phyloP scores from a whole-genome alignment of 2,113 vertebrate genomes.

The Gorsachius goisagi region DNA sequence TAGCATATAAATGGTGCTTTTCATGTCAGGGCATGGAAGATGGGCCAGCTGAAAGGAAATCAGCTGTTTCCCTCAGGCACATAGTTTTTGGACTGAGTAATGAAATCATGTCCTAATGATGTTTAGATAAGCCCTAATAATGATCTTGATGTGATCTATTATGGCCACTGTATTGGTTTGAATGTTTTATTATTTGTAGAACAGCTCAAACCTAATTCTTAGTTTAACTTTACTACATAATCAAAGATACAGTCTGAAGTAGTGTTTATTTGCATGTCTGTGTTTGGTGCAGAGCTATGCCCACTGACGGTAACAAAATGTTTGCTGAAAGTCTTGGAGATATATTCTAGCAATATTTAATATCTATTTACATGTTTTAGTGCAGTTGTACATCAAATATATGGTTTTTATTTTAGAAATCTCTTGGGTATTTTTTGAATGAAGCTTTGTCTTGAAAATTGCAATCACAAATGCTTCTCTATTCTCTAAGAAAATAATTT shows the following conservation, averaged over 20 bases:
- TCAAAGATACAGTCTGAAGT: rapidly evolving
- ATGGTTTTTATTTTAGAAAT: not conserved
- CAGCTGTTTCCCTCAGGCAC: not conserved
- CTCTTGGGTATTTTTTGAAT: not conserved
- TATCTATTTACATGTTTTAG: not conserved
- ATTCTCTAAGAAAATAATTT: not conserved
- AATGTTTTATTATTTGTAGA: not conserved
- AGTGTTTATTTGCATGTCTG: not conserved
- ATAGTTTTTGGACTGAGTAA: not conserved
- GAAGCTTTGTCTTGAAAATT: not conserved
- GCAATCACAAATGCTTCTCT: not conserved
- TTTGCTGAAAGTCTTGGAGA: not conserved
- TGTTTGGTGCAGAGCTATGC: not conserved
- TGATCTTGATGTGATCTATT: not conserved
- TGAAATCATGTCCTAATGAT: not conserved
- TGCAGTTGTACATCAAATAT: not conserved
- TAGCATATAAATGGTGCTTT: not conserved
- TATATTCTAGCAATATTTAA: not conserved
- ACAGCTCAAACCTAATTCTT: not conserved
- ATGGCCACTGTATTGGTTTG: not conserved
- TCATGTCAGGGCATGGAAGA: not conserved
- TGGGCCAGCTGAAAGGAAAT: not conserved
- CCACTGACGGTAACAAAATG: not conserved
- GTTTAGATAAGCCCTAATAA: not conserved
- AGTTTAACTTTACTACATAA: not conserved